Evolutionary conservation across 2,888 invertebrate species (phyloP), one percentile per base, ranked within the genome.

Genomic region (Lydus trimaculatus): DNA sequence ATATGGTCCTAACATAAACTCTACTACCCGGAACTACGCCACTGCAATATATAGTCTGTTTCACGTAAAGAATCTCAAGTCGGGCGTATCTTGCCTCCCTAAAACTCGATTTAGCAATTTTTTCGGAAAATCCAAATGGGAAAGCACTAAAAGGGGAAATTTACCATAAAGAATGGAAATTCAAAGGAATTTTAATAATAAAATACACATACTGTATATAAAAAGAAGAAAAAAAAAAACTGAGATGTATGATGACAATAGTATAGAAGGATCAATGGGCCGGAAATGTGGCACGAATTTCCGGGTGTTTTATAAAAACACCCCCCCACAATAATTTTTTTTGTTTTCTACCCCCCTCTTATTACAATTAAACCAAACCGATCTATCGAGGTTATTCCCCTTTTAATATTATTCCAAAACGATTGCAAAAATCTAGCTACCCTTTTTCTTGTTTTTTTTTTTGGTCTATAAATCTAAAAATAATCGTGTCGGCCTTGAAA

Each of bases 251-350:
- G 48, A 20, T 48, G 48, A 48, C 48, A 48, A 48, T 20, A 48
- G 48, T 20, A 48, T 9, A 20, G 20, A n/a, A 48, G 20, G 48
- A 48, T 48, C 48, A 20, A 48, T 48, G 48, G 48, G 48, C 48
- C 48, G 48, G 48, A 48, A 48, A 48, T 48, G 48, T 48, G 20
- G 48, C 48, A 48, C 48, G 48, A 48, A 48, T 48, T 48, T 48
- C 48, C 48, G 48, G 20, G 48, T 48, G 11, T 48, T 48, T 48
- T 48, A 48, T 48, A 20, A 48, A 20, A 48, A 48, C 48, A 48
- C 48, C 48, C 48, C 48, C 20, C 17, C 15, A 15, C 11, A 11
- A 11, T 33, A 43, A n/a, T 6, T 43, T 48, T 48, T 48, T 48
- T 48, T 48, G 2, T 15, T 6, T 36, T 36, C 15, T 15, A n/a